Percentiles rank a stretch among this genome's conserved stretches.
Conservation (phyloP, 1,140 invertebrate genomes). For the Acromyrmex heyeri region DNA sequence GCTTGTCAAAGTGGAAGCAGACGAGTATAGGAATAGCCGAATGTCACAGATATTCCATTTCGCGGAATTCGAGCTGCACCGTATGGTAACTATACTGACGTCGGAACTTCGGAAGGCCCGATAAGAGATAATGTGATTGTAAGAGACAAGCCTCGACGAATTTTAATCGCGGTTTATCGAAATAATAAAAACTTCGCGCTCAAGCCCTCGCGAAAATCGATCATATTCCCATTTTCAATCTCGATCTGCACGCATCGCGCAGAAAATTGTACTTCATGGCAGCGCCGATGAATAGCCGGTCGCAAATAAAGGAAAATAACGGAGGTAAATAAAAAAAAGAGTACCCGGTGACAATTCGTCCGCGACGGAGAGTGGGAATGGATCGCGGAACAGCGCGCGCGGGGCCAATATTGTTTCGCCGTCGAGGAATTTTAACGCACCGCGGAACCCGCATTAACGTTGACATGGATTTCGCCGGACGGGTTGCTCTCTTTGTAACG, state of each 20-base stretch:
- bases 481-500: slow-evolving; percentile 78
- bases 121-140: slow-evolving; percentile 25
- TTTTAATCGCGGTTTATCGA: slow-evolving; percentile 27
- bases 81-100: neutral
- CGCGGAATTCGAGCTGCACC: slow-evolving; percentile 19
- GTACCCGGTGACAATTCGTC: slow-evolving; percentile 29
- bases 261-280: slow-evolving; percentile 17
- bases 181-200: slow-evolving; percentile 8
- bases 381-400: slow-evolving; percentile 69
- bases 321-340: neutral
- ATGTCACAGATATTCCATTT: slow-evolving; percentile 28
- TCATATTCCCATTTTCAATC: slow-evolving; percentile 27
- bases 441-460: slow-evolving; percentile 74
- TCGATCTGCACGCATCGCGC: slow-evolving; percentile 29
- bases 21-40: neutral
- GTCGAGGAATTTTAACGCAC: slow-evolving; percentile 76
- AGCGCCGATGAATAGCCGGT: slow-evolving; percentile 38
- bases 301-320: slow-evolving; percentile 60
- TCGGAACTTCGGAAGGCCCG: neutral
- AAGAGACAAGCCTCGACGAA: slow-evolving; percentile 32
- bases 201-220: neutral
- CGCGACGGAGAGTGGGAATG: slow-evolving; percentile 41
- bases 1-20: slow-evolving; percentile 4
- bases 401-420: slow-evolving; percentile 76
- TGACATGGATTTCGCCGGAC: slow-evolving; percentile 74